Evolutionary conservation across 92 coral and sea anemone species (phyloP).

Genomic region (Phenganax stokvisi): DNA sequence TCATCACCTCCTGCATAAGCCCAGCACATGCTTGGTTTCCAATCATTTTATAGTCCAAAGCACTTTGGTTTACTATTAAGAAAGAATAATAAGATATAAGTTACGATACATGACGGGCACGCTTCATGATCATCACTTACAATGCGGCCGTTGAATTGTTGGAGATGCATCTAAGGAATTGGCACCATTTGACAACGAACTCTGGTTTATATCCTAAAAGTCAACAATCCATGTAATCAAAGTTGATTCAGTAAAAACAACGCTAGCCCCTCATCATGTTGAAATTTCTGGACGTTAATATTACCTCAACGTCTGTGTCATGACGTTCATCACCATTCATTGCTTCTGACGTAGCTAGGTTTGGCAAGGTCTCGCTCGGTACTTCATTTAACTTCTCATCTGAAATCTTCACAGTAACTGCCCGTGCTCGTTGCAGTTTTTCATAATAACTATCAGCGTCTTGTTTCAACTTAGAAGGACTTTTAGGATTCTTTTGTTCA

Average conservation of each 20-base stretch:
- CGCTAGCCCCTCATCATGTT: not conserved
- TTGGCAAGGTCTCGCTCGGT: not conserved
- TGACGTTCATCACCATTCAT: not conserved
- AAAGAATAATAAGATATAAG: not conserved
- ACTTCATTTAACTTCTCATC: not conserved
- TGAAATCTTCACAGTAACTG: not conserved
- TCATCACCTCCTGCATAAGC: constrained; percentile 66
- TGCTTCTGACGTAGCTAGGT: not conserved
- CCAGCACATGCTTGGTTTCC: constrained; percentile 76
- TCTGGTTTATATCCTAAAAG: too few relatives aligned
- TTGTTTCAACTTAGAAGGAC: constrained; percentile 48
- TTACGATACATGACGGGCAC: not conserved
- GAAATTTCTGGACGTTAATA: not conserved
- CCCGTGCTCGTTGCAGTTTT: constrained; percentile 15
- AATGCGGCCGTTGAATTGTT: not conserved
- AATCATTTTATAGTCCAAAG: constrained; percentile 63
- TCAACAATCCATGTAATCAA: too few relatives aligned
- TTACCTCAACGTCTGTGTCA: not conserved
- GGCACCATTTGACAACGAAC: too few relatives aligned
- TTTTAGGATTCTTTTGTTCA: constrained; percentile 47
- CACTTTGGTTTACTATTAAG: constrained; percentile 52
- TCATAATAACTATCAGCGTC: constrained; percentile 36
- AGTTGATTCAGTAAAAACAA: not conserved
- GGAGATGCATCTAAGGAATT: too few relatives aligned
- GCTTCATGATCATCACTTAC: not conserved